These are phyloP conservation scores for Stomatorhinus walkeri DNA, from an alignment of 2,797 vertebrate genomes.

Conservation along the genomic window DNA sequence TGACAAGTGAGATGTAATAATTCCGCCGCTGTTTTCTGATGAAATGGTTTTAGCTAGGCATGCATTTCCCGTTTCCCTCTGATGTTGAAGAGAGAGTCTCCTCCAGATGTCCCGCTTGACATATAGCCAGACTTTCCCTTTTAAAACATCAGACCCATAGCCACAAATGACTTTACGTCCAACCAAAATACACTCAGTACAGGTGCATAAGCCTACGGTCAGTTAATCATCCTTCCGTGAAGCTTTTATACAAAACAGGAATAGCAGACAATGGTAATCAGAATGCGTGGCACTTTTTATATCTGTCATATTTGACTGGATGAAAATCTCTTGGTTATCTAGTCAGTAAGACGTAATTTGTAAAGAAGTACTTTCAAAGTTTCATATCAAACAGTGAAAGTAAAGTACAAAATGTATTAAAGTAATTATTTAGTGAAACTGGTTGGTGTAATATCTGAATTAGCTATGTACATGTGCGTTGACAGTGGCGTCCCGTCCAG, in stretches of 20 bases:
- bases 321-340: not conserved
- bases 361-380: not conserved
- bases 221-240: not conserved
- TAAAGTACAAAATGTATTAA: not conserved
- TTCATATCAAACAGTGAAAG: not conserved
- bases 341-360: not conserved
- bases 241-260: not conserved
- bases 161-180: constrained; percentile 39
- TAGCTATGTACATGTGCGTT: not conserved
- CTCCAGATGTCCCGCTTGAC: constrained; percentile 69
- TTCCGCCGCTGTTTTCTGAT: constrained; percentile 58
- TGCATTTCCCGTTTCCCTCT: constrained; percentile 69
- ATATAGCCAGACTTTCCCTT: constrained; percentile 62
- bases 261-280: not conserved
- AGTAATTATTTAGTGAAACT: not conserved
- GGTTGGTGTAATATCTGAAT: not conserved
- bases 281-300: not conserved
- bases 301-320: not conserved
- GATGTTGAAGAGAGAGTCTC: constrained; percentile 65
- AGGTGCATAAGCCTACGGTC: not conserved
- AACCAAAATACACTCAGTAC: not conserved
- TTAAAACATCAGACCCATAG: constrained; percentile 37
- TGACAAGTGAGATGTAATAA: constrained; percentile 62
- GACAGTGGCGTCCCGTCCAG: not conserved
- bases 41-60: constrained; percentile 68